Conservation (phyloP, 2,113 vertebrate genomes). For the Crotalus tigris region DNA sequence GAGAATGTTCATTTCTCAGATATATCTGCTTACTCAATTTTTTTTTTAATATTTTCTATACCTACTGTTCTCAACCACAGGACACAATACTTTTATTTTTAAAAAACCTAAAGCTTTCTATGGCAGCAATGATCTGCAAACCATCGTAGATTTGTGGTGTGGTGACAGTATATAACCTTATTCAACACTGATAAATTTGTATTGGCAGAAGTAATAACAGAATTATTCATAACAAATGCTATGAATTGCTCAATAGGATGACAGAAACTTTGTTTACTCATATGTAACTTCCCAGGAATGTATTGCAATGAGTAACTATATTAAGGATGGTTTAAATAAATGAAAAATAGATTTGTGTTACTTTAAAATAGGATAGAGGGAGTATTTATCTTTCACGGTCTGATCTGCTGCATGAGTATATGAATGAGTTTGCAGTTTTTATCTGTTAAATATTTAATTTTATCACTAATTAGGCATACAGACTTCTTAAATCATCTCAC, state of each 20-base stretch:
- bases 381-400: background rate
- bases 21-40: background rate
- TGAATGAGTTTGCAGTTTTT: background rate
- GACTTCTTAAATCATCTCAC: background rate
- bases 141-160: background rate
- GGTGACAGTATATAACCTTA: background rate
- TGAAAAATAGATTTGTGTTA: background rate
- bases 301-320: background rate
- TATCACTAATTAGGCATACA: background rate
- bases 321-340: background rate
- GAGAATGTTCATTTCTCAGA: background rate
- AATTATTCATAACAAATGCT: background rate
- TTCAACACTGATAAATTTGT: conserved; percentile 7
- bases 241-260: background rate
- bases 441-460: background rate
- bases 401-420: background rate
- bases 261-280: background rate
- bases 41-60: background rate
- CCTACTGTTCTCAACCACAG: background rate
- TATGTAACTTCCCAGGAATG: background rate
- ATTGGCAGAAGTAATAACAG: background rate
- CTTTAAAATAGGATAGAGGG: background rate
- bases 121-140: background rate
- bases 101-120: background rate
- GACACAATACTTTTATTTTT: background rate